A percentile compares a stretch with the other conserved stretches of the same genome.
These are phyloP conservation scores for Sula dactylatra DNA, from an alignment of 2,113 vertebrate species.

Conservation along the genomic window DNA sequence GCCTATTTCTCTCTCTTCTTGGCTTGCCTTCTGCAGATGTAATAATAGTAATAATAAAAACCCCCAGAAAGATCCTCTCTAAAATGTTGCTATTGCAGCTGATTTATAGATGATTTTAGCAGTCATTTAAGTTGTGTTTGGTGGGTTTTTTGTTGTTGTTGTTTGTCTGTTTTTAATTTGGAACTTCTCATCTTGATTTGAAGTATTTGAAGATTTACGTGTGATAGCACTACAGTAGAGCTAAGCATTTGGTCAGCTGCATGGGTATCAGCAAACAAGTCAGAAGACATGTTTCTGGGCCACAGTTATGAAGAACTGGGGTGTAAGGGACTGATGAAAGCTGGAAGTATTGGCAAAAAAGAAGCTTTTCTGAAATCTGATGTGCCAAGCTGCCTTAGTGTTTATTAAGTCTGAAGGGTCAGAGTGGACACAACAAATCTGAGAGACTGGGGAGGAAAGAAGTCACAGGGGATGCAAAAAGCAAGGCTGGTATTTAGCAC, in stretches of 20 bases:
- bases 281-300: background rate
- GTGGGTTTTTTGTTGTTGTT: background rate
- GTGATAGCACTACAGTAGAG: background rate
- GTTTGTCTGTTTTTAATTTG: background rate
- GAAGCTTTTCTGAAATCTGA: background rate
- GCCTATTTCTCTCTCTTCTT: background rate
- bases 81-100: background rate
- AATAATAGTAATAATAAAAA: background rate
- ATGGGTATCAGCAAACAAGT: background rate
- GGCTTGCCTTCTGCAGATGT: background rate
- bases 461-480: background rate
- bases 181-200: background rate
- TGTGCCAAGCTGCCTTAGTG: background rate
- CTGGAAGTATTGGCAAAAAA: background rate
- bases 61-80: background rate
- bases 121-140: background rate
- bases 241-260: background rate
- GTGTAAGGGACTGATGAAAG: background rate
- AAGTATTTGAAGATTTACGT: background rate
- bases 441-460: background rate
- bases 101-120: background rate
- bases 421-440: background rate
- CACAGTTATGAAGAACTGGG: background rate
- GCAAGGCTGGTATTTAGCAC: background rate
- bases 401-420: background rate